Conservation (phyloP, 1,140 invertebrate species). For the Lerema accius region DNA sequence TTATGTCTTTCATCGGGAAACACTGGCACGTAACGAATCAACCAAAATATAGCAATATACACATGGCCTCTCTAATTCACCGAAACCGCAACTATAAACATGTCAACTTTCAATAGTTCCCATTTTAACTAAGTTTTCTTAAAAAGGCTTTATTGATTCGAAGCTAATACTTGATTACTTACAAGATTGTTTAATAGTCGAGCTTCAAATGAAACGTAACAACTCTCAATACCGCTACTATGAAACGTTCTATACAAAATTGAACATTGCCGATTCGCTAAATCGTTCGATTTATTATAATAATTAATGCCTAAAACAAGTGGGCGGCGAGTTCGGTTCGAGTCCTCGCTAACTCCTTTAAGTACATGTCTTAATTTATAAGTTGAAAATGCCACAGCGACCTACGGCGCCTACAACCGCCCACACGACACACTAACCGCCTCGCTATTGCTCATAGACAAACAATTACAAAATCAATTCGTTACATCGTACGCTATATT, state of each 20-base stretch:
- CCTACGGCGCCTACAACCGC: constrained; percentile 71
- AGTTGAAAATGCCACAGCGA: constrained; percentile 79
- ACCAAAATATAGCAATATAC: constrained; percentile 74
- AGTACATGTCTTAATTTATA: constrained; percentile 78
- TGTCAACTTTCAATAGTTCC: constrained; percentile 78
- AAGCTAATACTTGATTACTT: constrained; percentile 82
- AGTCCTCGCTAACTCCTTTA: constrained; percentile 69
- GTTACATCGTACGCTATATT: constrained; percentile 80
- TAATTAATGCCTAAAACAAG: constrained; percentile 74
- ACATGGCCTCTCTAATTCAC: constrained; percentile 73
- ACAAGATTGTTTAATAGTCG: constrained; percentile 77
- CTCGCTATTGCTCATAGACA: constrained; percentile 75
- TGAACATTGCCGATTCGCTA: constrained; percentile 81
- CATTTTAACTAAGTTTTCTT: constrained; percentile 78
- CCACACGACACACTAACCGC: constrained; percentile 33
- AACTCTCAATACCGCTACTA: constrained; percentile 80
- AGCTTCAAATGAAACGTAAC: constrained; percentile 73
- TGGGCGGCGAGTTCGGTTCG: constrained; percentile 69
- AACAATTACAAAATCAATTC: constrained; percentile 79
- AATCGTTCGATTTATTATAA: constrained; percentile 68
- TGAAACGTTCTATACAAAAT: constrained; percentile 82
- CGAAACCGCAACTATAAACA: constrained; percentile 78
- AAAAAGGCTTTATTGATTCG: constrained; percentile 80
- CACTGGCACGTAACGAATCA: constrained; percentile 76
- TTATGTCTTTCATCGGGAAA: constrained; percentile 81